Conservation (phyloP, 2,113 vertebrate genomes). For the Pelvicachromis taeniatus region DNA sequence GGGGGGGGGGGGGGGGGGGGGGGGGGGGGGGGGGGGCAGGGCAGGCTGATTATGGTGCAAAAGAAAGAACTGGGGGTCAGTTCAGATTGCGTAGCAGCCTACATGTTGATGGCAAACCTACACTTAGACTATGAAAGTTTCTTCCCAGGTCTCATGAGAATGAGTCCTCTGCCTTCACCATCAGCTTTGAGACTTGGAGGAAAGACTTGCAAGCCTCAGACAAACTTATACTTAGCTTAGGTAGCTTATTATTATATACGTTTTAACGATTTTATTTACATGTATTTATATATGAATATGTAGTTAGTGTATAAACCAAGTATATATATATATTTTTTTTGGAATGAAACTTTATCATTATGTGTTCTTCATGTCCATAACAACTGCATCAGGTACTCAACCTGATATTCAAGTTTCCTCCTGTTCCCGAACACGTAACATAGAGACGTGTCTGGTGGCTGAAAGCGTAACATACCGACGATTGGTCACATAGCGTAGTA, state of each 20-base stretch:
- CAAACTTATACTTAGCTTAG: slow-evolving; percentile 5
- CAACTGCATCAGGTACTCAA: slow-evolving; percentile 14
- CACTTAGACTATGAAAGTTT: background rate
- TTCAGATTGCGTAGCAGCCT: background rate
- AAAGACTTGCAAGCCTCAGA: background rate
- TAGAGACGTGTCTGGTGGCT: too few relatives aligned
- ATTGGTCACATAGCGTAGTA: too few relatives aligned
- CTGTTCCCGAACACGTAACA: too few relatives aligned
- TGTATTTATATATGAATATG: background rate
- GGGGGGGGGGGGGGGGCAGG: too few relatives aligned
- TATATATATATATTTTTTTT: too few relatives aligned
- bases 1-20: too few relatives aligned
- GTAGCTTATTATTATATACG: background rate
- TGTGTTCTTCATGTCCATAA: background rate
- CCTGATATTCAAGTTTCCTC: too few relatives aligned
- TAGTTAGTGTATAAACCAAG: background rate
- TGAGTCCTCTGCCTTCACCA: background rate
- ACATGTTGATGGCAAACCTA: background rate
- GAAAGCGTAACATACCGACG: too few relatives aligned
- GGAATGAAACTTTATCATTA: background rate
- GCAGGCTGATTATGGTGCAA: background rate
- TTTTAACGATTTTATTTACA: background rate
- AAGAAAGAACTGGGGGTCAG: background rate
- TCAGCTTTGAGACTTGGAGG: background rate
- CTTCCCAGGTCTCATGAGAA: background rate